Evolutionary conservation across 2,113 vertebrate species (phyloP), one percentile per base, ranked within the genome.

Genomic region (Mormyrus iriodes): DNA sequence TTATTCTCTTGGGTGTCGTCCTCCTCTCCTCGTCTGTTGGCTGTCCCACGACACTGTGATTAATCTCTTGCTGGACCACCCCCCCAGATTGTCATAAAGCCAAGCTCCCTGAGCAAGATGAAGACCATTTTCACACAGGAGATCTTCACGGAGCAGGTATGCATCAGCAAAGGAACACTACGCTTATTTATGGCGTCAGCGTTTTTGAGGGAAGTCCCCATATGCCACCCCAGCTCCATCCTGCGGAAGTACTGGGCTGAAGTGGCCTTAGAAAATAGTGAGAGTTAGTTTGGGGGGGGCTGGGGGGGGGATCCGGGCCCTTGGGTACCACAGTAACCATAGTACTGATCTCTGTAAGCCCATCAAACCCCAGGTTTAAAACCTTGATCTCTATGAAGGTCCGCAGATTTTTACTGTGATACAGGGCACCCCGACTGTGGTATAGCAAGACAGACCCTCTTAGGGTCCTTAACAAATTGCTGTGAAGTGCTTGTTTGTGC

Each of bases 91-190:
- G 97, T 98, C 88, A 99, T 99, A 94, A 99, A 99, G 91, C 97
- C 98, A 88, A 99, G 97, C 93, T 99, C 98, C 10, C 95, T 99
- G 82, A 98, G 98, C 95, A 99, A 98, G 90, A 99, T 99, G 98
- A 99, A 99, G 95, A 99, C 98, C 7, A 98, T 99, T 93, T 99
- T 99, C 94, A 99, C 98, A 12, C 98, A 99, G 89, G 98, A 99
- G 93, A 99, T 99, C 94, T 99, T 99, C 94, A 99, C 98, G n/a
- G 98, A 99, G 79, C 98, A 99, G 98, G 98, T 99, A 95, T 44
- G 35, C 73, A 27, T 73, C 12, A 73, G 65, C 9, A 73, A n/a
- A n/a, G n/a, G n/a, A n/a, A n/a, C n/a, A n/a, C 52, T 13, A 53
- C 17, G 52, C 3, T 53, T n/a, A n/a, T 48, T 48, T 48, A 8